phyloP scores from a whole-genome alignment of 2,888 invertebrate species.

The Luffia ferchaultella region DNA sequence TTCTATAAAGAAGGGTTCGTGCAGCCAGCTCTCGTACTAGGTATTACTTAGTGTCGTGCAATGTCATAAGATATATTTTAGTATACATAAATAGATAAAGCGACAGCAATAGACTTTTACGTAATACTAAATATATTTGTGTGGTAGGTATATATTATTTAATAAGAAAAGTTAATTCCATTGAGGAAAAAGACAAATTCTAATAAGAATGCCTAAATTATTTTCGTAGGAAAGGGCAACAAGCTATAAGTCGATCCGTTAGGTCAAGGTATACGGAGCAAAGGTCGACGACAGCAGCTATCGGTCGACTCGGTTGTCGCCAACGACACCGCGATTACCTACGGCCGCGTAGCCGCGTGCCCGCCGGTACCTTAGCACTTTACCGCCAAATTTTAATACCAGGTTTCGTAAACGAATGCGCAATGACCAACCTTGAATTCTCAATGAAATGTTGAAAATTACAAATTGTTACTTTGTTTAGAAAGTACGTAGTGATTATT shows the following conservation, averaged over 20 bases:
- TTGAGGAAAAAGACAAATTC: no score
- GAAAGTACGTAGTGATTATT: not conserved
- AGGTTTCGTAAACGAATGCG: not conserved
- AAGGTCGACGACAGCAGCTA: conserved; percentile 54
- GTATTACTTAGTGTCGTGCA: no score
- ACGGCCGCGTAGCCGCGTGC: not conserved
- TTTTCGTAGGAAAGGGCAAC: no score
- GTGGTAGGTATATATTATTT: no score
- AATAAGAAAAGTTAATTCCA: no score
- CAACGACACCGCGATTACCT: conserved; percentile 15
- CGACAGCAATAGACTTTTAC: no score
- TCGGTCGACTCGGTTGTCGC: conserved; percentile 32
- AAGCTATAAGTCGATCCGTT: conserved; percentile 43
- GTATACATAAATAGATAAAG: no score
- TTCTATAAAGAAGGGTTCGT: no score
- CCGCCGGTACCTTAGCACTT: not conserved
- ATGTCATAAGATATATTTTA: no score
- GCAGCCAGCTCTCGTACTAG: no score
- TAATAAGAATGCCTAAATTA: no score
- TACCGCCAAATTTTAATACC: not conserved
- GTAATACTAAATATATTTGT: no score
- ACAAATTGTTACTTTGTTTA: not conserved
- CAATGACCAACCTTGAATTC: not conserved
- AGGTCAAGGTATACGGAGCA: conserved; percentile 66
- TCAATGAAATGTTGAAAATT: not conserved